These are phyloP conservation scores for Piscicola geometra DNA, from an alignment of 2,888 invertebrate species.

Conservation along the genomic window DNA sequence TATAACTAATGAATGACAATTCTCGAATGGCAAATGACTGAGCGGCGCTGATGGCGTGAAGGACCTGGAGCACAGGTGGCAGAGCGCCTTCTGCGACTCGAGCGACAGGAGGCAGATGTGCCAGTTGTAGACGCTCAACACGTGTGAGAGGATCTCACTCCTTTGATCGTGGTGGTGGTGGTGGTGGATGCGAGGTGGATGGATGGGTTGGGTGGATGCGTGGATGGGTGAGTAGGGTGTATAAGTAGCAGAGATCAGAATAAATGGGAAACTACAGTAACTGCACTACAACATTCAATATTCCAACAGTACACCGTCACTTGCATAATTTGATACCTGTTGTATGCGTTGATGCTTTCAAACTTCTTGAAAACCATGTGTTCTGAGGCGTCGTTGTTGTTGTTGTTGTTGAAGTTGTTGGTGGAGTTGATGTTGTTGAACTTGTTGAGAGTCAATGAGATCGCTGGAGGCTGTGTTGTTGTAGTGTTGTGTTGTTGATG, in stretches of 20 bases:
- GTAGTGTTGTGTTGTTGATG: not conserved
- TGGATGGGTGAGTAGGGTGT: no score
- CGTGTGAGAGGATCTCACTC: conserved; percentile 71
- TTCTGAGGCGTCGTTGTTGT: not conserved
- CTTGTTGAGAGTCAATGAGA: no score
- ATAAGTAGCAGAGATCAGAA: no score
- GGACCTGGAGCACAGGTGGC: conserved; percentile 61
- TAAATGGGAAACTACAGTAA: no score
- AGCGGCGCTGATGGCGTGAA: not conserved
- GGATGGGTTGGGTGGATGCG: no score
- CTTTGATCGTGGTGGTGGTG: no score
- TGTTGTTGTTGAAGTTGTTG: not conserved
- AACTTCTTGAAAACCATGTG: not conserved
- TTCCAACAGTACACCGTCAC: no score
- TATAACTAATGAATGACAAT: no score
- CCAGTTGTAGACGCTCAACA: conserved; percentile 81
- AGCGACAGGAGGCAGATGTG: conserved; percentile 71
- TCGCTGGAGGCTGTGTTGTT: not conserved
- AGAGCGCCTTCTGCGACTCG: conserved; percentile 52
- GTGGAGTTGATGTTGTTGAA: not conserved
- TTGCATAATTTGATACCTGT: not conserved
- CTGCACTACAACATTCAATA: no score
- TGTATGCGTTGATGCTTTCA: conserved; percentile 4
- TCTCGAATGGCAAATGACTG: no score
- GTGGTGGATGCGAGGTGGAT: no score